Percentiles rank a stretch among this genome's conserved stretches.
Evolutionary conservation across 2,113 vertebrate genomes (phyloP).

Genomic region (Rattus norvegicus): DNA sequence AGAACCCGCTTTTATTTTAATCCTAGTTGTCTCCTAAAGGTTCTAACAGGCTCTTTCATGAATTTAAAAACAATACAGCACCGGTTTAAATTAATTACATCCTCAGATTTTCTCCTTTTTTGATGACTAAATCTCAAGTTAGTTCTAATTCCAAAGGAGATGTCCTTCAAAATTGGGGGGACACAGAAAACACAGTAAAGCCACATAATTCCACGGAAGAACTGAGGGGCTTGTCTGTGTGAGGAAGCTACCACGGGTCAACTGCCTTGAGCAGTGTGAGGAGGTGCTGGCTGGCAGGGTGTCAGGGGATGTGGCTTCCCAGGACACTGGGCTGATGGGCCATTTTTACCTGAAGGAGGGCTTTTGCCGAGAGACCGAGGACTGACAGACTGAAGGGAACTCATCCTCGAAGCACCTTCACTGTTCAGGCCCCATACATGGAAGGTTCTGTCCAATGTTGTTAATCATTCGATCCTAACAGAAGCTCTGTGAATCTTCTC

Average conservation of each 20-base stretch:
- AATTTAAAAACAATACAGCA: conserved; percentile 49
- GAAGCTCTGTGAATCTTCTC: background rate
- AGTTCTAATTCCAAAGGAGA: conserved; percentile 84
- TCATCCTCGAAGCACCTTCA: background rate
- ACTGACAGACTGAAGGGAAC: background rate
- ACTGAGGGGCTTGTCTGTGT: background rate
- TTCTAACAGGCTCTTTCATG: conserved; percentile 21
- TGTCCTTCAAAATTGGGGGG: conserved; percentile 48
- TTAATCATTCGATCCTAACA: background rate
- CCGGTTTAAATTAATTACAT: conserved; percentile 71
- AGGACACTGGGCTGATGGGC: conserved; percentile 23
- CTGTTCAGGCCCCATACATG: background rate
- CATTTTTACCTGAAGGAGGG: background rate
- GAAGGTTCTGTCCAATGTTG: background rate
- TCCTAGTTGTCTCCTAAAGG: conserved; percentile 47
- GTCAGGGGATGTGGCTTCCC: background rate
- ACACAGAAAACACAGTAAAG: conserved; percentile 52
- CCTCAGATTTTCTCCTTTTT: conserved; percentile 71
- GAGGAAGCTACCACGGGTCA: background rate
- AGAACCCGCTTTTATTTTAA: conserved; percentile 44
- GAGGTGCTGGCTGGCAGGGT: background rate
- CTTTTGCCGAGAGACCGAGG: conserved; percentile 40
- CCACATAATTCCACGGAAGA: background rate
- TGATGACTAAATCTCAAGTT: conserved; percentile 80
- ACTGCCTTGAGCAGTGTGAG: background rate